Conservation (phyloP, 2,888 invertebrate species). For the Unio pictorum region DNA sequence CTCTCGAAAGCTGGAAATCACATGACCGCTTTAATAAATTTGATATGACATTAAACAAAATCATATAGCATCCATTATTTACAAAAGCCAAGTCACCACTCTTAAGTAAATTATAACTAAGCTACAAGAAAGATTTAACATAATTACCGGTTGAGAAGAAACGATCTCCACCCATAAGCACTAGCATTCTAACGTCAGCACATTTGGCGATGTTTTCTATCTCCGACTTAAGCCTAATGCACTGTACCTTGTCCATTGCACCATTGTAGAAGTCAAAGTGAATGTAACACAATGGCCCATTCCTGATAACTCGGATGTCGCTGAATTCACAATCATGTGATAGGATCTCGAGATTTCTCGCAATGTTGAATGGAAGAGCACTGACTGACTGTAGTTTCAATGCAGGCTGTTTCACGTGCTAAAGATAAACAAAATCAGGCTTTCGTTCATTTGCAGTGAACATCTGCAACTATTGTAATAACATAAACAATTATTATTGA, state of each 20-base stretch:
- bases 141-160: conserved; percentile 20
- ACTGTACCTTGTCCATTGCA: conserved; percentile 22
- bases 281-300: conserved; percentile 14
- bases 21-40: no score
- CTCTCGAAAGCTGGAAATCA: no score
- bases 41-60: no score
- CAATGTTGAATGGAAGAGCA: conserved; percentile 1
- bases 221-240: conserved; percentile 5
- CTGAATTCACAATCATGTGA: conserved; percentile 10
- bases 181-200: conserved; percentile 17
- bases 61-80: no score
- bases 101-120: no score
- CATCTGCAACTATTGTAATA: no score
- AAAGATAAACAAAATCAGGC: no score
- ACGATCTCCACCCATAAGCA: conserved; percentile 28
- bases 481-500: no score
- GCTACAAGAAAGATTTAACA: not conserved
- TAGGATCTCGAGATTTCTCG: conserved; percentile 1
- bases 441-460: no score
- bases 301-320: conserved; percentile 6
- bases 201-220: conserved; percentile 6
- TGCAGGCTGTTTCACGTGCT: not conserved
- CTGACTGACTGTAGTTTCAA: conserved; percentile 13
- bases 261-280: conserved; percentile 33
- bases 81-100: no score